Evolutionary conservation across 1,140 invertebrate genomes (phyloP).

Genomic region (Bradynema listronoti): DNA sequence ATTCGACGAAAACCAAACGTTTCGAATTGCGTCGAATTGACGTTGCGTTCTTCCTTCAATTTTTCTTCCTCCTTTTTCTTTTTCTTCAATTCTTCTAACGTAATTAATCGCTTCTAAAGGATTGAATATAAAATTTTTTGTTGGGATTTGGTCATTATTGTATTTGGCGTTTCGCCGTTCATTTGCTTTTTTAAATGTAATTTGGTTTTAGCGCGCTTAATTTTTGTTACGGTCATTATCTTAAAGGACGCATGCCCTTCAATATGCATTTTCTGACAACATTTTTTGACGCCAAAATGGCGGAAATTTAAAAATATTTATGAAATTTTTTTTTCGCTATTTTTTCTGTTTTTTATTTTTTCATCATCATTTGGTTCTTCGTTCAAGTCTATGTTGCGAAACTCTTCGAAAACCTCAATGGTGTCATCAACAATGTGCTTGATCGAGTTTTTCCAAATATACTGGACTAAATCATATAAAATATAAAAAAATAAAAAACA

Average conservation of each 20-base stretch:
- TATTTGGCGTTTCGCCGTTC: neutral
- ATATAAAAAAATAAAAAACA: too few species aligned
- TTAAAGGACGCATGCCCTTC: neutral
- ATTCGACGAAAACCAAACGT: slow-evolving; percentile 17
- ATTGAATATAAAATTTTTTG: neutral
- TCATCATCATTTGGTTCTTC: too few species aligned
- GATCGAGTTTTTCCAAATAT: too few species aligned
- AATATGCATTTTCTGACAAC: too few species aligned
- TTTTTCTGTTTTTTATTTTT: too few species aligned
- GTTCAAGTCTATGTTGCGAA: too few species aligned
- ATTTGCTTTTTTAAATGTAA: neutral
- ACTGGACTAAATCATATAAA: too few species aligned
- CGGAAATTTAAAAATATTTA: too few species aligned
- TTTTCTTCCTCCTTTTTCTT: slow-evolving; percentile 15
- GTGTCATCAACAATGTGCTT: too few species aligned
- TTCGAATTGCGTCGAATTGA: slow-evolving; percentile 8
- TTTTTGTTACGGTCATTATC: neutral
- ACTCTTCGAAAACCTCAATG: too few species aligned
- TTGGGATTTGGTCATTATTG: neutral
- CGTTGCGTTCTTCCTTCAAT: neutral
- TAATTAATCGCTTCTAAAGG: slow-evolving; percentile 9
- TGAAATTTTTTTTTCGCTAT: too few species aligned
- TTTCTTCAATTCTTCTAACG: slow-evolving; percentile 11
- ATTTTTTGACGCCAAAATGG: too few species aligned
- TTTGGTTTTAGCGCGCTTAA: neutral